phyloP scores from a whole-genome alignment of 2,113 vertebrate genomes.

The Aplodontia rufa region DNA sequence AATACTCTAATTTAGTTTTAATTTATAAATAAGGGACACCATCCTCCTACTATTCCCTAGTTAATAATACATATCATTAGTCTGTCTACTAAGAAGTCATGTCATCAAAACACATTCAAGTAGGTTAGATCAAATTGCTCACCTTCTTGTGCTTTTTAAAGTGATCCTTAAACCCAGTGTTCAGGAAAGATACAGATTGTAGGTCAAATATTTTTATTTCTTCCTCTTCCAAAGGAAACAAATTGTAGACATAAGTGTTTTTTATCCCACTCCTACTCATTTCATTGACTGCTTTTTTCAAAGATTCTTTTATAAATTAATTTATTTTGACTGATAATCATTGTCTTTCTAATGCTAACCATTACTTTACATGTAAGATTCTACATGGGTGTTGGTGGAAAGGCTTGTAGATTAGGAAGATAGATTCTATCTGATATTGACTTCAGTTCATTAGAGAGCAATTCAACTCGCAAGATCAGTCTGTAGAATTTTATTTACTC shows the following conservation, averaged over 20 bases:
- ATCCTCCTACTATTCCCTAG: no score
- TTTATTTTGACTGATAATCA: not conserved
- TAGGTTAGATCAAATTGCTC: not conserved
- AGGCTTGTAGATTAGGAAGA: not conserved
- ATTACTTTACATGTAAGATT: not conserved
- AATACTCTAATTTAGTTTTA: no score
- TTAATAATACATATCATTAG: no score
- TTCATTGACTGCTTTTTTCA: not conserved
- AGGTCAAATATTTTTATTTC: not conserved
- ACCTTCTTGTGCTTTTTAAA: not conserved
- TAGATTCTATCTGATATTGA: not conserved
- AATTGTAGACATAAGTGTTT: not conserved
- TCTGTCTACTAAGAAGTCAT: no score
- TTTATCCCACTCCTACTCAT: not conserved
- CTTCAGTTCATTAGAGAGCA: not conserved
- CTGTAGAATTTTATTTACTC: not conserved
- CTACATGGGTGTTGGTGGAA: not conserved
- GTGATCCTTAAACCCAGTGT: not conserved
- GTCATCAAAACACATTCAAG: not conserved
- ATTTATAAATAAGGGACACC: not conserved
- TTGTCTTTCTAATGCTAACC: not conserved
- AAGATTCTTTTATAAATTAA: not conserved
- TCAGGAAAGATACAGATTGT: not conserved
- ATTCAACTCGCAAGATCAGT: not conserved
- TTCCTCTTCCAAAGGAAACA: not conserved